A percentile compares a stretch with the other conserved stretches of the same genome.
Conservation (phyloP, 2,113 vertebrate genomes). For the Platysteira castanea region DNA sequence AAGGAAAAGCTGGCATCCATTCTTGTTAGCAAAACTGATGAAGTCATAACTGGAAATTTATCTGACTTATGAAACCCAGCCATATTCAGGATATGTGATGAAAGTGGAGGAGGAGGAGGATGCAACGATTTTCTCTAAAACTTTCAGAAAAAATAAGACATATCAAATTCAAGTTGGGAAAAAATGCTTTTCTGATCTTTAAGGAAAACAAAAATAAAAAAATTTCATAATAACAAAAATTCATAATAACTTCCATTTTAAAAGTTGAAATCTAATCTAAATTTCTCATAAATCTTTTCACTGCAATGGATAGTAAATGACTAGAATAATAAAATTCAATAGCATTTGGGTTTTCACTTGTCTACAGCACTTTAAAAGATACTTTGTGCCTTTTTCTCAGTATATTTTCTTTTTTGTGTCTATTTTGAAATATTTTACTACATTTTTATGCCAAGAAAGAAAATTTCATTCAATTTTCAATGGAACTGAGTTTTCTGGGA, state of each 20-base stretch:
- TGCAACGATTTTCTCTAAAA: background rate
- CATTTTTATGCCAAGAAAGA: background rate
- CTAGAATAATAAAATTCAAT: background rate
- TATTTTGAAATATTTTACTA: background rate
- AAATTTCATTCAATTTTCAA: background rate
- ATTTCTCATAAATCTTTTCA: background rate
- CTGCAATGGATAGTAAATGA: background rate
- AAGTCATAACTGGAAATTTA: background rate
- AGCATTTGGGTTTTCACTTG: accelerated
- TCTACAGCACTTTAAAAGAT: background rate
- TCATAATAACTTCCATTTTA: background rate
- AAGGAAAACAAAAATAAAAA: too few species aligned
- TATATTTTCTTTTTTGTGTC: background rate
- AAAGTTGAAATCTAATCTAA: background rate
- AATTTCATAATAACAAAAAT: too few species aligned
- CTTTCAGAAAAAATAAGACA: accelerated
- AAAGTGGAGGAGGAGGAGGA: accelerated
- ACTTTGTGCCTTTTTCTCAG: background rate
- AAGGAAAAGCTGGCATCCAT: background rate
- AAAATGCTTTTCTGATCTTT: background rate
- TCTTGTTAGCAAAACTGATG: background rate
- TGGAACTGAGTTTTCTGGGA: background rate
- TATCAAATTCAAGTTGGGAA: background rate
- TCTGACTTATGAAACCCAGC: background rate
- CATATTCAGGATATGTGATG: background rate